Conservation (phyloP, 2,113 vertebrate genomes). For the Amia ocellicauda region DNA sequence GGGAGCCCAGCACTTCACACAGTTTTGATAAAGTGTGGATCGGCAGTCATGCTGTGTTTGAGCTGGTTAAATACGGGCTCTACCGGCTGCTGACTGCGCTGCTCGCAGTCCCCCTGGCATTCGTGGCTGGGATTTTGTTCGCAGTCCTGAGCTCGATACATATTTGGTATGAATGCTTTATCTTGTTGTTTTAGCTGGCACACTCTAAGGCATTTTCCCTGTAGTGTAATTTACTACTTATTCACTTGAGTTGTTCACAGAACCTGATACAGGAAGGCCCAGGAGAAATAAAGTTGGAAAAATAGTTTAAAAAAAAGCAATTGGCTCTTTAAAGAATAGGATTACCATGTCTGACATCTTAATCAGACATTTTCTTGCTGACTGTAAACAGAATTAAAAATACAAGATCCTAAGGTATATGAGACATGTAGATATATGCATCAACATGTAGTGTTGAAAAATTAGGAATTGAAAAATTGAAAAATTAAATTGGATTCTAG, state of each 20-base stretch:
- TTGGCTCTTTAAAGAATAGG: too few species aligned
- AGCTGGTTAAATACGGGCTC: constrained; percentile 78
- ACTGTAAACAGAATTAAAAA: too few species aligned
- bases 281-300: background rate
- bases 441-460: too few species aligned
- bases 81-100: constrained; percentile 83
- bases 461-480: too few species aligned
- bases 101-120: constrained; percentile 84
- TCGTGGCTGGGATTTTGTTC: constrained; percentile 77
- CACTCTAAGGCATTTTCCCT: constrained; percentile 13
- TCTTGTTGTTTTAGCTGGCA: constrained; percentile 8
- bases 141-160: constrained; percentile 84
- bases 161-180: constrained; percentile 77
- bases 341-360: too few species aligned
- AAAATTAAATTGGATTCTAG: too few species aligned
- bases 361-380: too few species aligned
- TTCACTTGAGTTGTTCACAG: constrained; percentile 27
- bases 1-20: constrained; percentile 76
- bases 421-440: too few species aligned
- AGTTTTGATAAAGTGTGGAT: constrained; percentile 92
- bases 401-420: too few species aligned
- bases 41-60: constrained; percentile 86
- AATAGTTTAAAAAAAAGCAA: too few species aligned
- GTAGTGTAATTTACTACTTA: constrained; percentile 2
- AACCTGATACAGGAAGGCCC: background rate